Conservation (phyloP, 2,888 invertebrate species). For the Drosophila fulvimacula region DNA sequence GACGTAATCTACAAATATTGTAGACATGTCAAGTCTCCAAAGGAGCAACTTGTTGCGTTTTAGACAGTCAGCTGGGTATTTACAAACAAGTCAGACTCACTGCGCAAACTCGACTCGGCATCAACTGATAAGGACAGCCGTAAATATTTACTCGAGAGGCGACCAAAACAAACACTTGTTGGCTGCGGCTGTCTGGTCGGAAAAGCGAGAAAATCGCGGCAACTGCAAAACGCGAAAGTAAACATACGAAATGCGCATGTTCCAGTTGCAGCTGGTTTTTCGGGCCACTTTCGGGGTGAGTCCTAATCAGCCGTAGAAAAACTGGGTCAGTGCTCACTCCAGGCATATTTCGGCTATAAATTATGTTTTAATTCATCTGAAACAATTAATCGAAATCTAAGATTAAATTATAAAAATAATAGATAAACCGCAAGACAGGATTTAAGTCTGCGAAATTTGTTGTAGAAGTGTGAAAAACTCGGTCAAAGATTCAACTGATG, state of each 20-base stretch:
- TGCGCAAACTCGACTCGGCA: constrained; percentile 67
- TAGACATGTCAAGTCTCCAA: constrained; percentile 10
- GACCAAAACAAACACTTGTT: constrained; percentile 77
- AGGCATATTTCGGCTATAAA: constrained; percentile 15
- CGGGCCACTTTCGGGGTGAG: constrained; percentile 36
- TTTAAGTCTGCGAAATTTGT: neutral
- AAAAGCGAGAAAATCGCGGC: constrained; percentile 35
- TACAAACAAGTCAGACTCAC: constrained; percentile 48
- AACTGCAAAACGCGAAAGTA: constrained; percentile 44
- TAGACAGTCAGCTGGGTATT: constrained; percentile 58
- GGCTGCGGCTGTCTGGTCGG: constrained; percentile 22
- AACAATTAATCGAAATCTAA: neutral
- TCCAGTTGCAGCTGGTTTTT: constrained; percentile 62
- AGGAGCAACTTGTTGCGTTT: constrained; percentile 52
- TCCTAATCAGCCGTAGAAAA: constrained; percentile 52
- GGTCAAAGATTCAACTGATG: neutral
- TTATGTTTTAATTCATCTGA: neutral
- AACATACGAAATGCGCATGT: constrained; percentile 71
- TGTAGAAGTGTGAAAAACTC: neutral
- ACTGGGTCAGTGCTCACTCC: constrained; percentile 64
- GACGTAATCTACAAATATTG: neutral
- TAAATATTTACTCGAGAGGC: constrained; percentile 64
- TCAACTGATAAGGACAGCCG: constrained; percentile 32
- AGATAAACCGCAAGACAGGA: no score
- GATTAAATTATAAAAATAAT: neutral